Conservation (phyloP, 1,140 invertebrate genomes). For the Dermatophagoides farinae region DNA sequence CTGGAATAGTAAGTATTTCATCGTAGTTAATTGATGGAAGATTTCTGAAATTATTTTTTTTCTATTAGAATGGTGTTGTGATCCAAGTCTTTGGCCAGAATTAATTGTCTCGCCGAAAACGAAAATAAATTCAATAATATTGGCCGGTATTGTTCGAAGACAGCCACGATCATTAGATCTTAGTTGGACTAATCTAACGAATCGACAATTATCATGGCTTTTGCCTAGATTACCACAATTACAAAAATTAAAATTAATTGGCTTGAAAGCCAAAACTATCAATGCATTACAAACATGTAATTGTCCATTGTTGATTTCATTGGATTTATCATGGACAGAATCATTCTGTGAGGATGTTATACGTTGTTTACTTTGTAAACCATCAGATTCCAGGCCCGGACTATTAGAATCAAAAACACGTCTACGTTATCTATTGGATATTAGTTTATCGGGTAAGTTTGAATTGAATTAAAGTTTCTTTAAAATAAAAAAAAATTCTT, state of each 20-base stretch:
- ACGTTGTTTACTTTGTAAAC: constrained; percentile 45
- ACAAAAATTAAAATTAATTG: constrained; percentile 48
- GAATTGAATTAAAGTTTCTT: neutral
- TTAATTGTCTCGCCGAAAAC: constrained; percentile 41
- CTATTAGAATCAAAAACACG: constrained; percentile 56
- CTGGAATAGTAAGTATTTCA: constrained; percentile 42
- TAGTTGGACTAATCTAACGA: constrained; percentile 63
- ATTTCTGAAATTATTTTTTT: neutral
- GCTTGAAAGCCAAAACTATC: constrained; percentile 34
- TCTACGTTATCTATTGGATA: constrained; percentile 46
- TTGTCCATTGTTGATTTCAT: constrained; percentile 46
- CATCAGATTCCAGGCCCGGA: constrained; percentile 59
- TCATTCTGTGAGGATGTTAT: constrained; percentile 48
- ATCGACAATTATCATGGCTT: constrained; percentile 67
- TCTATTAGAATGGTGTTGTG: constrained; percentile 37
- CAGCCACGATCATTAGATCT: constrained; percentile 58
- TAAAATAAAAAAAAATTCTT: neutral
- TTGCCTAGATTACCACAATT: constrained; percentile 58
- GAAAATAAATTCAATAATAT: constrained; percentile 44
- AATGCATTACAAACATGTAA: constrained; percentile 57
- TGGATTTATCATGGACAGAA: constrained; percentile 59
- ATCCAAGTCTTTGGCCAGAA: constrained; percentile 57
- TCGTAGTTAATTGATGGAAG: neutral
- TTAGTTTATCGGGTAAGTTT: constrained; percentile 46
- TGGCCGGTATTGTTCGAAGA: constrained; percentile 60